Conservation (phyloP, 2,113 vertebrate species). For the Cheilinus undulatus region DNA sequence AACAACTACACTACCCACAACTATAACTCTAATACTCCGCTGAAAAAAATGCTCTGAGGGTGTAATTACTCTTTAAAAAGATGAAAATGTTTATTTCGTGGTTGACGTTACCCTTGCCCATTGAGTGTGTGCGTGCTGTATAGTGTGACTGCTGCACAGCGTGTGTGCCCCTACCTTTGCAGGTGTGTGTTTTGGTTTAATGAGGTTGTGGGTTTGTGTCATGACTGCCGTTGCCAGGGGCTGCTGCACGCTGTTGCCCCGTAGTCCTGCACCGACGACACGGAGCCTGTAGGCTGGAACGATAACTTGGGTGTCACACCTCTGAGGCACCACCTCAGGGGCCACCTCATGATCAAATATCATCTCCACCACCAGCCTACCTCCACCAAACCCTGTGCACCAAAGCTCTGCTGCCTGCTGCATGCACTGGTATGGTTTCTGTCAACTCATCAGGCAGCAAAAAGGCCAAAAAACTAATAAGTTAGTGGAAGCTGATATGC, state of each 20-base stretch:
- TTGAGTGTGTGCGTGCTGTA: background rate
- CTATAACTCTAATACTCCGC: no score
- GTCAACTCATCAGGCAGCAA: background rate
- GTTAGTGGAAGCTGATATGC: no score
- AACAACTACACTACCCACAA: no score
- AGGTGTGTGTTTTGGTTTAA: conserved; percentile 66
- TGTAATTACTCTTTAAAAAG: background rate
- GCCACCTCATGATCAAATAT: conserved; percentile 14
- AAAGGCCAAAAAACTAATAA: no score
- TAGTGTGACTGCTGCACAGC: background rate
- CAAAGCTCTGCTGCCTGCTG: conserved; percentile 7
- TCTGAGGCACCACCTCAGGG: conserved; percentile 23
- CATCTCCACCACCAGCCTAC: conserved; percentile 18
- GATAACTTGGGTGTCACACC: conserved; percentile 68
- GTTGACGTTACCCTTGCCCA: background rate
- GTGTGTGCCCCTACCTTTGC: conserved; percentile 68
- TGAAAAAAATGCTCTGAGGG: no score
- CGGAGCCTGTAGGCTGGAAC: conserved; percentile 71
- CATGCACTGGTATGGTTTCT: background rate
- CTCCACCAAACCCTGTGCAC: conserved; percentile 32
- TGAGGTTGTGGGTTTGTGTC: conserved; percentile 60
- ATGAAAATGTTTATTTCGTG: background rate
- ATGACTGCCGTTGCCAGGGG: conserved; percentile 32
- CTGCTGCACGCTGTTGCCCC: conserved; percentile 51
- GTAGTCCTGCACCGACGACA: conserved; percentile 61